phyloP scores from a whole-genome alignment of 2,113 vertebrate genomes.

The Syngnathus typhle region DNA sequence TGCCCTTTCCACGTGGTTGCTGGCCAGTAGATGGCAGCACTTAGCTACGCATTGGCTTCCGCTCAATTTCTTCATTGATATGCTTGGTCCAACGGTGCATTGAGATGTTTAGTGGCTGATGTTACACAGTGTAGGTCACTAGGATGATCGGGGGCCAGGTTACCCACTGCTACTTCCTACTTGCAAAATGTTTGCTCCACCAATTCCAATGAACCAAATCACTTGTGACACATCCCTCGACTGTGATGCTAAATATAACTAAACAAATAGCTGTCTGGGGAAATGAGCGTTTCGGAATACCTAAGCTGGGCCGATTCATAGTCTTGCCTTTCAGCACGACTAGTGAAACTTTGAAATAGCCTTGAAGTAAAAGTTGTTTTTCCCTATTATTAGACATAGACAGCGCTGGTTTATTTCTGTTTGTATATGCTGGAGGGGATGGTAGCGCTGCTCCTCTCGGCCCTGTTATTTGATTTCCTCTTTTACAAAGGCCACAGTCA shows the following conservation, averaged over 20 bases:
- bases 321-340: conserved; percentile 50
- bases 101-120: conserved; percentile 48
- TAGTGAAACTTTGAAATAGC: conserved; percentile 61
- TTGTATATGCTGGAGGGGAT: conserved; percentile 63
- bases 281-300: conserved; percentile 50
- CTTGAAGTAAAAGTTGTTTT: conserved; percentile 67
- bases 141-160: conserved; percentile 41
- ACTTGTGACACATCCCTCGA: conserved; percentile 54
- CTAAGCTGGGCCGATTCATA: conserved; percentile 45
- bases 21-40: conserved; percentile 75
- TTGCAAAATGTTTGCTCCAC: conserved; percentile 19
- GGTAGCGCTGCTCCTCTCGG: conserved; percentile 59
- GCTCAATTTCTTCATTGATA: conserved; percentile 22
- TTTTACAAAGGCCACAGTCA: conserved; percentile 67
- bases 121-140: conserved; percentile 43
- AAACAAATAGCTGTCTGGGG: conserved; percentile 57
- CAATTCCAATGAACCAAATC: conserved; percentile 55
- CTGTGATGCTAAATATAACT: conserved; percentile 56
- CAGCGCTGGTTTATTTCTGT: conserved; percentile 64
- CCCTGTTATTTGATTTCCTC: conserved; percentile 69
- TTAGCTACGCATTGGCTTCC: conserved; percentile 53
- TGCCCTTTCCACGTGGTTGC: conserved; percentile 7
- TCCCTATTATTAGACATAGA: conserved; percentile 67
- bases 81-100: conserved; percentile 48
- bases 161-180: conserved; percentile 28